Percentiles rank a stretch among this genome's conserved stretches.
Conservation (phyloP, 2,888 invertebrate genomes). For the Ochropacha duplaris region DNA sequence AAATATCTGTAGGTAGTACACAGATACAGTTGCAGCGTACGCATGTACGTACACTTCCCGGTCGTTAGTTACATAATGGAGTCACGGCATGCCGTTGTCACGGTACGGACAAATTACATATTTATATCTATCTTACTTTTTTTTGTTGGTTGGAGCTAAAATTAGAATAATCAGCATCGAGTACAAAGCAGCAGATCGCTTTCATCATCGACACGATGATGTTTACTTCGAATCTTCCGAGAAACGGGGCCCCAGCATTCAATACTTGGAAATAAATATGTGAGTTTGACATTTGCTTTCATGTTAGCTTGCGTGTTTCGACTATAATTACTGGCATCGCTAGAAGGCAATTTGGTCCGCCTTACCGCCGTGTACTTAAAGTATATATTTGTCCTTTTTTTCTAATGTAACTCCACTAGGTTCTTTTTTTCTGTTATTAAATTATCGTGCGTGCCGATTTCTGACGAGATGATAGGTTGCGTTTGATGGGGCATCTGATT, state of each 20-base stretch:
- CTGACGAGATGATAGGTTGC: constrained; percentile 80
- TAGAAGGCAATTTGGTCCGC: constrained; percentile 39
- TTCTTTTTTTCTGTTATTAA: constrained; percentile 76
- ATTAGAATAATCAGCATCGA: constrained; percentile 80
- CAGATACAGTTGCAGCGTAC: constrained; percentile 19
- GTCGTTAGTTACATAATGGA: constrained; percentile 48
- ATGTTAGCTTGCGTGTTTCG: constrained; percentile 78
- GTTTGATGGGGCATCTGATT: constrained; percentile 80
- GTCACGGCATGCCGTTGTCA: constrained; percentile 67
- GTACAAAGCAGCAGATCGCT: constrained; percentile 81
- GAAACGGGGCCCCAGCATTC: constrained; percentile 75
- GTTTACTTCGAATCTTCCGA: constrained; percentile 78
- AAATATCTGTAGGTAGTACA: constrained; percentile 4
- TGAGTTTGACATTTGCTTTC: constrained; percentile 83
- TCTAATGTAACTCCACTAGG: constrained; percentile 53
- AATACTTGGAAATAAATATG: constrained; percentile 84
- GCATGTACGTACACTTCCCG: constrained; percentile 38
- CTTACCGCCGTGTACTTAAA: constrained; percentile 57
- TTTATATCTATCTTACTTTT: constrained; percentile 44
- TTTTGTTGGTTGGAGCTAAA: constrained; percentile 54
- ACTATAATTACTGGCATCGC: constrained; percentile 69
- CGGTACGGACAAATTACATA: constrained; percentile 68
- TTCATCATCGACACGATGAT: constrained; percentile 82
- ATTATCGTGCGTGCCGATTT: constrained; percentile 83
- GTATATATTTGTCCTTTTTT: constrained; percentile 58